Percentiles rank a stretch among this genome's conserved stretches.
phyloP scores from a whole-genome alignment of 1,140 invertebrate species.

The Cydia amplana region DNA sequence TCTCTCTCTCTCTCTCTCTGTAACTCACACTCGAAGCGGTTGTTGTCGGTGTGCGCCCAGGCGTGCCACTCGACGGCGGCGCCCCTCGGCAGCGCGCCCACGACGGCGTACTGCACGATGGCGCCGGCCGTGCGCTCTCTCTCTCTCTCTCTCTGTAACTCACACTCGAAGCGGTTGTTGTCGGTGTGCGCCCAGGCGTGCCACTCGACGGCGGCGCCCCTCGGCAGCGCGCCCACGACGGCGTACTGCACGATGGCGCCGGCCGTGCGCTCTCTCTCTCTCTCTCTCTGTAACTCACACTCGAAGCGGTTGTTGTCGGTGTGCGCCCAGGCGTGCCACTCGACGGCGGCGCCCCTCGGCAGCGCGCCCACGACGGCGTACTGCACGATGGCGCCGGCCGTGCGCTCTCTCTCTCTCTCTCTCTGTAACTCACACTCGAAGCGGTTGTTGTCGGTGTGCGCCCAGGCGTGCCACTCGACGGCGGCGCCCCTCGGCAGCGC shows the following conservation, averaged over 20 bases:
- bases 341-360: slow-evolving; percentile 90
- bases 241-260: slow-evolving; percentile 93
- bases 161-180: slow-evolving; percentile 85
- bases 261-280: slow-evolving; percentile 88
- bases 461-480: slow-evolving; percentile 97
- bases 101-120: slow-evolving; percentile 92
- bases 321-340: slow-evolving; percentile 96
- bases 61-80: slow-evolving; percentile 97
- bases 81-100: slow-evolving; percentile 87
- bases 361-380: slow-evolving; percentile 90
- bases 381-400: slow-evolving; percentile 92
- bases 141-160: slow-evolving; percentile 82
- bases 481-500: slow-evolving; percentile 88
- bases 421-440: slow-evolving; percentile 82
- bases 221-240: slow-evolving; percentile 89
- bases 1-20: too few species aligned
- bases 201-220: slow-evolving; percentile 93
- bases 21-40: slow-evolving; percentile 80
- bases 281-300: slow-evolving; percentile 78
- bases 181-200: slow-evolving; percentile 93
- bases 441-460: slow-evolving; percentile 90
- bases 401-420: slow-evolving; percentile 82
- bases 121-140: slow-evolving; percentile 90
- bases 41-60: slow-evolving; percentile 92
- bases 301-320: slow-evolving; percentile 89